Conservation (phyloP, 2,797 vertebrate species). For the Pseudomugil tenellus region DNA sequence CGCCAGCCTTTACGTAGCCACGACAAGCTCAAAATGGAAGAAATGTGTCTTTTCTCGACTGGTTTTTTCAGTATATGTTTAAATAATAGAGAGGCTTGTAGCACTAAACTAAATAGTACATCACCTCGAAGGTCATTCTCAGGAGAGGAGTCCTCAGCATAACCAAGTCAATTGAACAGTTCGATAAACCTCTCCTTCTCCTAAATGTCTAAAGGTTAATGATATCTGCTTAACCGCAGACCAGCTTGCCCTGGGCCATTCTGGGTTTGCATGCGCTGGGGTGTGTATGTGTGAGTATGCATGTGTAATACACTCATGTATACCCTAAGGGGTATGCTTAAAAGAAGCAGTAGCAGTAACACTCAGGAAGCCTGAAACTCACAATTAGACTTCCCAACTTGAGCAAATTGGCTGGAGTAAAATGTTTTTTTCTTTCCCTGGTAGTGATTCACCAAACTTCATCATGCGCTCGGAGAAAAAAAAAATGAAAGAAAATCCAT, state of each 20-base stretch:
- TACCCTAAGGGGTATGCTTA: constrained; percentile 58
- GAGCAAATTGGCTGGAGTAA: constrained; percentile 9
- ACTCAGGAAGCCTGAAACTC: constrained; percentile 28
- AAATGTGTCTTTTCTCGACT: constrained; percentile 91
- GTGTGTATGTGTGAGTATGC: constrained; percentile 26
- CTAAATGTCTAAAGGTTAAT: constrained; percentile 83
- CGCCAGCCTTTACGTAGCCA: constrained; percentile 73
- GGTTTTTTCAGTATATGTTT: constrained; percentile 87
- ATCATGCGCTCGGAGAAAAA: neutral
- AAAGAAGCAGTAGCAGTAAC: constrained; percentile 36
- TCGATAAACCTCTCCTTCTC: constrained; percentile 80
- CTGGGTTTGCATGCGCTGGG: constrained; percentile 21
- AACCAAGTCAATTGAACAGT: constrained; percentile 85
- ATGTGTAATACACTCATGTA: constrained; percentile 42
- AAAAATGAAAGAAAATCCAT: constrained; percentile 11
- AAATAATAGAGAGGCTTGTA: constrained; percentile 94
- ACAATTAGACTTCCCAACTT: constrained; percentile 22
- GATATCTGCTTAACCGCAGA: constrained; percentile 85
- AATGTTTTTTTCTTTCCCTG: neutral
- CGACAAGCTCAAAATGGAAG: constrained; percentile 93
- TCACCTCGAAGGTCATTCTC: constrained; percentile 88
- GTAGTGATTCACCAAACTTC: neutral
- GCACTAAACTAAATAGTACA: constrained; percentile 87
- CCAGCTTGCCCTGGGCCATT: constrained; percentile 82
- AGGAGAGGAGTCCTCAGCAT: constrained; percentile 79